Evolutionary conservation across 2,888 invertebrate species (phyloP).

Genomic region (Hypena proboscidalis): DNA sequence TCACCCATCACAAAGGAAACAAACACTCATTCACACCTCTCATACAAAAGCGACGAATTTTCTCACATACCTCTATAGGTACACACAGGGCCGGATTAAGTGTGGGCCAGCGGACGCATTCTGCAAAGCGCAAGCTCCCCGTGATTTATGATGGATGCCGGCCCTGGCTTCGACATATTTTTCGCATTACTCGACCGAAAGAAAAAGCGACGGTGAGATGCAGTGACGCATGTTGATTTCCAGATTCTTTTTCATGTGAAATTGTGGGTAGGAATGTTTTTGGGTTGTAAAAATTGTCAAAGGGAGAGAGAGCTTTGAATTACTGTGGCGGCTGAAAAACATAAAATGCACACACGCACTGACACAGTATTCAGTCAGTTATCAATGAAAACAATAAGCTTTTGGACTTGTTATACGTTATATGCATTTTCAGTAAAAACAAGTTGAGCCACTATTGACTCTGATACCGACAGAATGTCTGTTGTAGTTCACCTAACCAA

Average conservation of each 20-base stretch:
- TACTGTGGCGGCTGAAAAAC: too few species aligned
- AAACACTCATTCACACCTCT: background rate
- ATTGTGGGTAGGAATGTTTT: slow-evolving; percentile 6
- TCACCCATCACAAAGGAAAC: too few species aligned
- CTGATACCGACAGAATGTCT: too few species aligned
- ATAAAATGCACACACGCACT: too few species aligned
- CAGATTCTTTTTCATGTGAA: slow-evolving; percentile 26
- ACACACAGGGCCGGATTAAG: slow-evolving; percentile 39
- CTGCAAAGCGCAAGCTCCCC: slow-evolving; percentile 29
- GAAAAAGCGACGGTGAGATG: slow-evolving; percentile 50
- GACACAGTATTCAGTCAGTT: too few species aligned
- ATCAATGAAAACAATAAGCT: too few species aligned
- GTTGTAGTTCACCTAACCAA: too few species aligned
- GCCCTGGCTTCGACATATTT: slow-evolving; percentile 61
- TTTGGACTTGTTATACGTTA: too few species aligned
- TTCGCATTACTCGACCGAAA: slow-evolving; percentile 60
- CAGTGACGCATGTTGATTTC: slow-evolving; percentile 52
- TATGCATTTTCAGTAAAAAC: too few species aligned
- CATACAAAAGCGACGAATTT: slow-evolving; percentile 1
- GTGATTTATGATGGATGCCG: slow-evolving; percentile 63
- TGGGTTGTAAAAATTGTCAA: background rate
- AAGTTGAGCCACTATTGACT: too few species aligned
- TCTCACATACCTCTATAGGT: slow-evolving; percentile 4
- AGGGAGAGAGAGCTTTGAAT: too few species aligned
- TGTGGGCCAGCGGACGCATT: slow-evolving; percentile 40